Percentiles rank a stretch among this genome's conserved stretches.
These are phyloP conservation scores for Dreissena polymorpha DNA, from an alignment of 1,140 invertebrate genomes.

Conservation along the genomic window DNA sequence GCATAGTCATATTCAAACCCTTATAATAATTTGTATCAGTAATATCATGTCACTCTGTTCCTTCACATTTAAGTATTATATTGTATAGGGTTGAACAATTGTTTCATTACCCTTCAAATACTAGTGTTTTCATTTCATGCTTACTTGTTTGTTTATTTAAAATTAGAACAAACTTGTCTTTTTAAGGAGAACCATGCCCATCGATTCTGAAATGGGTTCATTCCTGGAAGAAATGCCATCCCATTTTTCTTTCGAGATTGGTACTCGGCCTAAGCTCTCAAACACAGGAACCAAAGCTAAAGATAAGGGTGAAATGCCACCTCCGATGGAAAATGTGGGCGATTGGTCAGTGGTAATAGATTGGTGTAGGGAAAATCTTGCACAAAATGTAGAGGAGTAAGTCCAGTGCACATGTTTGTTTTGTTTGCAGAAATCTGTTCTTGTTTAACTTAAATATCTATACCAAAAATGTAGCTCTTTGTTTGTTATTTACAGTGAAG, in stretches of 20 bases:
- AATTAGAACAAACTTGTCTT: no score
- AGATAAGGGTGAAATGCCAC: constrained; percentile 13
- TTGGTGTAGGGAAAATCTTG: constrained; percentile 54
- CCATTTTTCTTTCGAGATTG: not conserved
- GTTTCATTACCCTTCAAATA: not conserved
- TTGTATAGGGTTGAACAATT: not conserved
- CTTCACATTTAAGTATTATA: not conserved
- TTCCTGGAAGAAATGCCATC: constrained; percentile 40
- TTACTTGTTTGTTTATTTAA: no score
- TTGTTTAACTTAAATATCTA: no score
- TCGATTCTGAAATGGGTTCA: constrained; percentile 30
- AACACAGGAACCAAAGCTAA: not conserved
- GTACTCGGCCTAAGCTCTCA: not conserved
- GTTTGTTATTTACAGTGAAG: no score
- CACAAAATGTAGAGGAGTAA: constrained; percentile 38
- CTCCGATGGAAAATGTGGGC: not conserved
- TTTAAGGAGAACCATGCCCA: constrained; percentile 1
- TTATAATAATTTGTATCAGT: not conserved
- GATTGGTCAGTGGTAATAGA: constrained; percentile 54
- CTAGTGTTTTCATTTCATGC: no score
- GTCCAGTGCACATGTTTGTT: not conserved
- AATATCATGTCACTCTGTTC: not conserved
- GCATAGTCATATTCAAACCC: no score
- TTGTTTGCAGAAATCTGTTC: not conserved
- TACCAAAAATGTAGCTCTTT: no score